A percentile compares a stretch with the other conserved stretches of the same genome.
phyloP scores from a whole-genome alignment of 2,797 vertebrate species.

The Acanthis flammea region DNA sequence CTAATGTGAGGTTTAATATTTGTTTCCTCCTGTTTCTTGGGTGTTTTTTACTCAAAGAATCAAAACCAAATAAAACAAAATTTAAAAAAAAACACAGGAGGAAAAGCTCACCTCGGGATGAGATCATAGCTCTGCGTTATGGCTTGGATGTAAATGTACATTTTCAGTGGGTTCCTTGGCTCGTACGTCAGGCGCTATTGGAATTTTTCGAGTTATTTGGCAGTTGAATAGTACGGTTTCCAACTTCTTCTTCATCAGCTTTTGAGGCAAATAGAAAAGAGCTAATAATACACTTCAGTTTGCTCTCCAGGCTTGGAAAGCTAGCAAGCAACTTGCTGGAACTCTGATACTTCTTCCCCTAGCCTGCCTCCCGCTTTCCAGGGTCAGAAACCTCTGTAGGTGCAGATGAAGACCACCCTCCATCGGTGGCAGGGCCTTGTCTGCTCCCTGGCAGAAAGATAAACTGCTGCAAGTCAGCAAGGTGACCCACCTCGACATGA shows the following conservation, averaged over 20 bases:
- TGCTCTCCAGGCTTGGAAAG: slow-evolving; percentile 58
- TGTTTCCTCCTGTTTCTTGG: not conserved
- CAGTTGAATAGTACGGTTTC: slow-evolving; percentile 39
- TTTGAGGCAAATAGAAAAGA: slow-evolving; percentile 35
- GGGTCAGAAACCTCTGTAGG: not conserved
- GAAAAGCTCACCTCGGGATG: not conserved
- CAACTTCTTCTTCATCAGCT: slow-evolving; percentile 57
- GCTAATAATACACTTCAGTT: slow-evolving; percentile 48
- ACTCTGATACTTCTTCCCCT: not conserved
- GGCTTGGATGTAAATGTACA: slow-evolving; percentile 55
- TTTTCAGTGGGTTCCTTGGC: slow-evolving; percentile 62
- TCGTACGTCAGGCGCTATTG: slow-evolving; percentile 39
- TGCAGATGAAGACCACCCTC: not conserved
- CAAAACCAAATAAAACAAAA: not conserved
- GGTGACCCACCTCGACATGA: fast-evolving
- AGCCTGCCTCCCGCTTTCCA: not conserved
- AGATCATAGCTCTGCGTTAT: slow-evolving; percentile 48
- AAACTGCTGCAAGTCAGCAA: not conserved
- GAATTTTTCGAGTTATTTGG: slow-evolving; percentile 63
- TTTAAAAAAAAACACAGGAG: too few species aligned
- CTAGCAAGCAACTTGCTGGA: slow-evolving; percentile 30
- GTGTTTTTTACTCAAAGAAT: not conserved
- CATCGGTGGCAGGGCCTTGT: not conserved
- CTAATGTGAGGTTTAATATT: not conserved
- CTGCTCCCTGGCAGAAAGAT: not conserved